Evolutionary conservation across 2,888 invertebrate genomes (phyloP).

Genomic region (Melanophora roralis): DNA sequence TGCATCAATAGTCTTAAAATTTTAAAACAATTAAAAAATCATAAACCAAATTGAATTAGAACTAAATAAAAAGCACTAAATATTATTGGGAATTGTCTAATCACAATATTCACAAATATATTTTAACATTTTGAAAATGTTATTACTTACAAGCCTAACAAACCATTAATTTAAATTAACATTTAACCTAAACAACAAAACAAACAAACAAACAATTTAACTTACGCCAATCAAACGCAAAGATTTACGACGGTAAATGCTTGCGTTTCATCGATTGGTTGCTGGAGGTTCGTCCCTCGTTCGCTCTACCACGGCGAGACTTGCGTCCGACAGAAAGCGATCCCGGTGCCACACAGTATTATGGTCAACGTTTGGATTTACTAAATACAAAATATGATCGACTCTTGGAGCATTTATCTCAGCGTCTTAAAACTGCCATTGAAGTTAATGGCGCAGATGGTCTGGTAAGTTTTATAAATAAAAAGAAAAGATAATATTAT

Average conservation of each 20-base stretch:
- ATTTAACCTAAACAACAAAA: slow-evolving; percentile 66
- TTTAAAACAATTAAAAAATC: no score
- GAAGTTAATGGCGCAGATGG: slow-evolving; percentile 77
- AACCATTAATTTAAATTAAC: slow-evolving; percentile 68
- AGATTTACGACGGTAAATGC: slow-evolving; percentile 78
- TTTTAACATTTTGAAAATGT: slow-evolving; percentile 8
- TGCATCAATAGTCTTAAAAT: slow-evolving; percentile 43
- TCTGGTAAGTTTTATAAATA: slow-evolving; percentile 73
- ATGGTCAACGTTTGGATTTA: slow-evolving; percentile 76
- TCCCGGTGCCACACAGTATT: slow-evolving; percentile 77
- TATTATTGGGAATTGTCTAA: slow-evolving; percentile 63
- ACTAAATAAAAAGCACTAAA: slow-evolving; percentile 74
- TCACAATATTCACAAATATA: slow-evolving; percentile 1
- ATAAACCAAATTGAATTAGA: slow-evolving; percentile 29
- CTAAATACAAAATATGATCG: slow-evolving; percentile 77
- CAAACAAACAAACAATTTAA: slow-evolving; percentile 14
- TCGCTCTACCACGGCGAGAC: slow-evolving; percentile 77
- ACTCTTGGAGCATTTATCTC: slow-evolving; percentile 76
- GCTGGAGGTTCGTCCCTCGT: slow-evolving; percentile 76
- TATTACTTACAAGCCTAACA: slow-evolving; percentile 52
- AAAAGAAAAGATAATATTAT: not conserved
- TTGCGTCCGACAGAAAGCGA: slow-evolving; percentile 74
- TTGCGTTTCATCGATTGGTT: slow-evolving; percentile 77
- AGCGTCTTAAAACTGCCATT: slow-evolving; percentile 76
- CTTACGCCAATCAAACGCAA: slow-evolving; percentile 52